Conservation (phyloP, 2,797 vertebrate genomes). For the Adrianichthys oophorus region DNA sequence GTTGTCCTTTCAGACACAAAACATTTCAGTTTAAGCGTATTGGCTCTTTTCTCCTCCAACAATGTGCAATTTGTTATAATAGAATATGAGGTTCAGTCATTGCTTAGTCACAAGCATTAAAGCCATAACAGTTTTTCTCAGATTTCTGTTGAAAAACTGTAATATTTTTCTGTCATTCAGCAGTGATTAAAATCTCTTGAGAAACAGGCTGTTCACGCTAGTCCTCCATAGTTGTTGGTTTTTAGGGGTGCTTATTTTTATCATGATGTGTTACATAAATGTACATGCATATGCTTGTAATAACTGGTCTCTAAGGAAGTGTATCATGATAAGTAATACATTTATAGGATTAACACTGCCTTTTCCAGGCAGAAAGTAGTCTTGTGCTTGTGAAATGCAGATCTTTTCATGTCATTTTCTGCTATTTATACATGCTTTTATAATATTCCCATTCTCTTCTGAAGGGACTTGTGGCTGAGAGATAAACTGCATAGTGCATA, state of each 20-base stretch:
- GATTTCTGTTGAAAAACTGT: too few relatives aligned
- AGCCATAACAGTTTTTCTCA: slow-evolving; percentile 11
- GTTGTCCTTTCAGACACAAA: slow-evolving; percentile 18
- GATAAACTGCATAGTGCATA: slow-evolving; percentile 9
- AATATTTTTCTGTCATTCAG: too few relatives aligned
- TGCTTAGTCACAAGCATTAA: slow-evolving; percentile 13
- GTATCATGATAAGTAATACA: neutral
- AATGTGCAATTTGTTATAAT: slow-evolving; percentile 28
- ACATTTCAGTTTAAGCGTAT: slow-evolving; percentile 18
- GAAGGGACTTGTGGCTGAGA: slow-evolving; percentile 13
- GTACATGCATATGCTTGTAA: too few relatives aligned
- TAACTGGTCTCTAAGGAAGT: too few relatives aligned
- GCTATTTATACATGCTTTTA: slow-evolving; percentile 10
- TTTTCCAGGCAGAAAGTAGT: slow-evolving; percentile 8
- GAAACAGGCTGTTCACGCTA: too few relatives aligned
- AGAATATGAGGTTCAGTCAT: slow-evolving; percentile 15
- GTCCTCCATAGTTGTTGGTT: too few relatives aligned
- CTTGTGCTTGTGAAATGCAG: slow-evolving; percentile 8
- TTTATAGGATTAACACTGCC: neutral
- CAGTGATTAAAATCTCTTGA: too few relatives aligned
- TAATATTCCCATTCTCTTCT: slow-evolving; percentile 3
- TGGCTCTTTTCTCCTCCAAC: slow-evolving; percentile 13
- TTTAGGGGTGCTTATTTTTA: too few relatives aligned
- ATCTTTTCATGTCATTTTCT: slow-evolving; percentile 14
- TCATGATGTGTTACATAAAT: too few relatives aligned